Conservation (phyloP, 2,888 invertebrate species). For the Ophion costatus region DNA sequence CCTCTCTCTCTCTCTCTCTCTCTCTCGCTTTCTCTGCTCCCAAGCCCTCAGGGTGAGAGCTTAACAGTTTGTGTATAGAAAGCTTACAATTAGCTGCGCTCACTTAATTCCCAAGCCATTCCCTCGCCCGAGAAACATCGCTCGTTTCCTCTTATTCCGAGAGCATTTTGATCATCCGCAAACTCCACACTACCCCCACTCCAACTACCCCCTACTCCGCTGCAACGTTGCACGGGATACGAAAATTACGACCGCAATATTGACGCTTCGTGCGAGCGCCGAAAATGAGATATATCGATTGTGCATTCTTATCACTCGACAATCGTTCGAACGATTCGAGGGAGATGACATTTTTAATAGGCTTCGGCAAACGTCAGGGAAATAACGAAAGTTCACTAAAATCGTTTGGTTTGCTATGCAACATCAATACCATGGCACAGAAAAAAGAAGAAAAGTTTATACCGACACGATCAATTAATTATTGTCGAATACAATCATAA, state of each 20-base stretch:
- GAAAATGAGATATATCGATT: not conserved
- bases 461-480: too few relatives aligned
- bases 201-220: not conserved
- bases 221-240: not conserved
- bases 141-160: slow-evolving; percentile 40
- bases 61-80: slow-evolving; percentile 62
- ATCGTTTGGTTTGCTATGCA: too few relatives aligned
- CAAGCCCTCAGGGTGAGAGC: slow-evolving; percentile 48
- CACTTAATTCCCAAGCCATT: slow-evolving; percentile 57
- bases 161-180: slow-evolving; percentile 71
- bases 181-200: slow-evolving; percentile 49
- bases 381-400: too few relatives aligned
- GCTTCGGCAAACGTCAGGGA: too few relatives aligned
- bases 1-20: slow-evolving; percentile 9
- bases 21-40: slow-evolving; percentile 20
- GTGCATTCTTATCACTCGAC: too few relatives aligned
- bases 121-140: slow-evolving; percentile 36
- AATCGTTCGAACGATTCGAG: too few relatives aligned
- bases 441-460: too few relatives aligned
- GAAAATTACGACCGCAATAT: slow-evolving; percentile 3
- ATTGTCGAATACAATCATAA: too few relatives aligned
- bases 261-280: not conserved
- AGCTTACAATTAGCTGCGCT: slow-evolving; percentile 62
- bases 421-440: too few relatives aligned
- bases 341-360: too few relatives aligned